phyloP scores from a whole-genome alignment of 2,888 invertebrate genomes.

The Amphipoea oculea region DNA sequence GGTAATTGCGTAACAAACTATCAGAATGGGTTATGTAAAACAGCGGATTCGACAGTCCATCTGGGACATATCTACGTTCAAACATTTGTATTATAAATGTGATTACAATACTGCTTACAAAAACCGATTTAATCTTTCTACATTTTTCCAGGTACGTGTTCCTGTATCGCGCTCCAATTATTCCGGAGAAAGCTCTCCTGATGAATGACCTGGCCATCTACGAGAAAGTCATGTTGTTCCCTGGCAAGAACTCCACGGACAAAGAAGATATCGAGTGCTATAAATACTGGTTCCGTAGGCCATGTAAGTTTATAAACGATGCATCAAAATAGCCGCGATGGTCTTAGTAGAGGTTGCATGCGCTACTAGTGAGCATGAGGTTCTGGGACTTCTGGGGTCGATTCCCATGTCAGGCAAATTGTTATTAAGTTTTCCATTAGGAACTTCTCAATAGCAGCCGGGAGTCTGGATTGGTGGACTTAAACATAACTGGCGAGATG shows the following conservation, averaged over 20 bases:
- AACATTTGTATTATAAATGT: background rate
- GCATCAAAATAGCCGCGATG: background rate
- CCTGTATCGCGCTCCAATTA: conserved; percentile 87
- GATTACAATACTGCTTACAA: background rate
- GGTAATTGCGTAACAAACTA: background rate
- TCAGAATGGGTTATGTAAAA: too few species aligned
- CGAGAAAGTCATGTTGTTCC: conserved; percentile 76
- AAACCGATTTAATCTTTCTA: background rate
- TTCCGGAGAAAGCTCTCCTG: conserved; percentile 89
- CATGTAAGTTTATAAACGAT: conserved; percentile 80
- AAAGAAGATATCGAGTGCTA: conserved; percentile 90
- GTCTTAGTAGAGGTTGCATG: background rate
- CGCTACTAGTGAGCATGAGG: background rate
- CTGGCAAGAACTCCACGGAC: conserved; percentile 77
- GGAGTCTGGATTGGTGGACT: background rate
- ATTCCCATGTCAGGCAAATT: background rate
- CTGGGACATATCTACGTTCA: background rate
- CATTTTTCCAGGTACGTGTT: conserved; percentile 89
- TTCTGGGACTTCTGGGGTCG: background rate
- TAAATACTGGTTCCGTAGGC: conserved; percentile 90
- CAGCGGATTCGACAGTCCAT: background rate
- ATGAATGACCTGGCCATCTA: conserved; percentile 84
- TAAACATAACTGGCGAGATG: background rate
- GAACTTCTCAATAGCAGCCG: background rate
- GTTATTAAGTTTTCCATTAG: background rate